Evolutionary conservation across 2,888 invertebrate genomes (phyloP), one percentile per base, ranked within the genome.

Genomic region (Polymixis lichenea): DNA sequence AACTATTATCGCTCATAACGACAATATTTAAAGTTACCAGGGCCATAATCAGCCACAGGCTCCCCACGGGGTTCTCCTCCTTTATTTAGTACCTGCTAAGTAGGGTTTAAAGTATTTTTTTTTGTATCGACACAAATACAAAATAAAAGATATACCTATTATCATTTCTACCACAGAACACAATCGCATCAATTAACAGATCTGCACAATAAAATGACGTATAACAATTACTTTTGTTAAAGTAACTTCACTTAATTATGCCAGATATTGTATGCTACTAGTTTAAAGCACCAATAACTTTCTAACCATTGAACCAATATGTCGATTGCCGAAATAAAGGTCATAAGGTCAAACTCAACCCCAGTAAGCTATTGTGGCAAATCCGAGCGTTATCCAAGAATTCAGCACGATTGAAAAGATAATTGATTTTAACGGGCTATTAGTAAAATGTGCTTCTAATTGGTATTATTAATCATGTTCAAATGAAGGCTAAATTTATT

Each of bases 391-490:
- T 61, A 22, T 46, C 53, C 69, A 53, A 65, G 65, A 70, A 78
- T 73, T 83, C 62, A 22, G 19, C 49, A 19, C 2, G 17, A 73
- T 79, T 83, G 49, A 79, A 73, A 58, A n/a, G 73, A 56, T 65
- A 78, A 78, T 81, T 83, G 79, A 72, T 83, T 78, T 69, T 46
- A 81, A 19, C 38, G 55, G 53, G 43, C 65, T 66, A 69, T 61
- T 78, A 72, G 68, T 69, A 66, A 65, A 78, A 73, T 69, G 51
- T 78, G 66, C 25, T 67, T 53, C 22, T 62, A 73, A 68, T 73
- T 17, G 38, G 51, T 65, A 32, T 56, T 60, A 82, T 75, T 56
- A 60, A 53, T 68, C 11, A 46, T 22, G 25, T 56, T 61, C 15
- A 25, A 64, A n/a, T 65, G 25, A 43, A 28, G 15, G 55, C n/a